Evolutionary conservation across 23 tunicate species (phyloP).

Genomic region (Clavelina lepadiformis): DNA sequence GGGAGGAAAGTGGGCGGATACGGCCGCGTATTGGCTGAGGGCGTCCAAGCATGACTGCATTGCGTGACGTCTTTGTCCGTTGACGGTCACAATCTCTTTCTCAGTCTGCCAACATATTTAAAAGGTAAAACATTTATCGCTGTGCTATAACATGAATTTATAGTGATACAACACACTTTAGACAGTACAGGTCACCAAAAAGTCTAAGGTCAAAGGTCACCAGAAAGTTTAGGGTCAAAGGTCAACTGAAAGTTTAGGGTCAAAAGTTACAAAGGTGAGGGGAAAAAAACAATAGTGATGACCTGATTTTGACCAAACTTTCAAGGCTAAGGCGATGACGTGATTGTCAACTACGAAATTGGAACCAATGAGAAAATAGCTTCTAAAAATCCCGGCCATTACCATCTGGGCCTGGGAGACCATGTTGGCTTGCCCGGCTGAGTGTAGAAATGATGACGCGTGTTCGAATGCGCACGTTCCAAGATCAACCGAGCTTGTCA

Average conservation of each 20-base stretch:
- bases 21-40: conserved; percentile 68
- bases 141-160: neutral
- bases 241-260: no score
- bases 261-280: no score
- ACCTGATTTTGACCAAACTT: no score
- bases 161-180: neutral
- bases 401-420: conserved; percentile 84
- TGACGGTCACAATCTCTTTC: conserved; percentile 45
- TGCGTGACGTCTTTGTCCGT: conserved; percentile 57
- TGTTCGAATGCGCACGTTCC: conserved; percentile 75
- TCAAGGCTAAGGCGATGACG: no score
- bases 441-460: conserved; percentile 64
- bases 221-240: no score
- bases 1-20: conserved; percentile 85
- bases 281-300: no score
- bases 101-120: conserved; percentile 52
- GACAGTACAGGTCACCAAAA: no score
- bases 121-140: neutral
- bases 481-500: conserved; percentile 41
- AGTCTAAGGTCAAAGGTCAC: no score
- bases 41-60: conserved; percentile 67
- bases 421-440: conserved; percentile 87
- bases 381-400: no score
- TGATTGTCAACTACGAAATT: no score
- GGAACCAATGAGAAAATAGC: no score